These are phyloP conservation scores for Nilaparvata lugens DNA, from an alignment of 1,140 invertebrate genomes.

Conservation along the genomic window DNA sequence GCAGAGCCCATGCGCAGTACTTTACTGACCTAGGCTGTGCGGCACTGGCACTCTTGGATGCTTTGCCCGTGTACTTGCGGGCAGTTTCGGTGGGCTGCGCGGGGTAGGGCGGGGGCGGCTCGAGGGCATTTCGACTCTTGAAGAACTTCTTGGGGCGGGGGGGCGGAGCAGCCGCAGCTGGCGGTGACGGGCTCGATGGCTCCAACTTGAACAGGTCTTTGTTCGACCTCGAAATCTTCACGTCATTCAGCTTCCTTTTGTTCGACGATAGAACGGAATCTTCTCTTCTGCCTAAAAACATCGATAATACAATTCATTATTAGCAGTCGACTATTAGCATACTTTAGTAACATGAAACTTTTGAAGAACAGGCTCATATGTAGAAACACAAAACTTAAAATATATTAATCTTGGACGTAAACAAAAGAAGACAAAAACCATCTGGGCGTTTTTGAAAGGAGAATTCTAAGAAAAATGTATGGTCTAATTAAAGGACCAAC, in stretches of 20 bases:
- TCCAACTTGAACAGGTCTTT: constrained; percentile 13
- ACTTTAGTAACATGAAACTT: too few species aligned
- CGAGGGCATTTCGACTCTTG: constrained; percentile 66
- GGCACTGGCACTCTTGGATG: constrained; percentile 1
- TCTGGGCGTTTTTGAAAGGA: too few species aligned
- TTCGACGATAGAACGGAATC: neutral
- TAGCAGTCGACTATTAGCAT: neutral
- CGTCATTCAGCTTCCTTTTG: neutral
- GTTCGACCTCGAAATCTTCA: neutral
- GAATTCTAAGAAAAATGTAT: too few species aligned
- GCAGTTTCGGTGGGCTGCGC: constrained; percentile 1
- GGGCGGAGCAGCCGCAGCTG: constrained; percentile 32
- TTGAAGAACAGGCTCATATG: too few species aligned
- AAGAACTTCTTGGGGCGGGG: constrained; percentile 85
- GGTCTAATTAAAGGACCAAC: too few species aligned
- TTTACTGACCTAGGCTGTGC: neutral
- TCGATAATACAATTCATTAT: neutral
- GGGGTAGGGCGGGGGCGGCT: constrained; percentile 21
- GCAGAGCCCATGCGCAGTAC: too few species aligned
- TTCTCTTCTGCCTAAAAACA: neutral
- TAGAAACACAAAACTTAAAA: too few species aligned
- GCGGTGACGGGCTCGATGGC: constrained; percentile 10
- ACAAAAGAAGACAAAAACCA: too few species aligned
- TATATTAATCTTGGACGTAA: too few species aligned
- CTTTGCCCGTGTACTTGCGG: constrained; percentile 13